A percentile compares a stretch with the other conserved stretches of the same genome.
phyloP scores from a whole-genome alignment of 2,113 vertebrate genomes.

The Mystacornis crossleyi region DNA sequence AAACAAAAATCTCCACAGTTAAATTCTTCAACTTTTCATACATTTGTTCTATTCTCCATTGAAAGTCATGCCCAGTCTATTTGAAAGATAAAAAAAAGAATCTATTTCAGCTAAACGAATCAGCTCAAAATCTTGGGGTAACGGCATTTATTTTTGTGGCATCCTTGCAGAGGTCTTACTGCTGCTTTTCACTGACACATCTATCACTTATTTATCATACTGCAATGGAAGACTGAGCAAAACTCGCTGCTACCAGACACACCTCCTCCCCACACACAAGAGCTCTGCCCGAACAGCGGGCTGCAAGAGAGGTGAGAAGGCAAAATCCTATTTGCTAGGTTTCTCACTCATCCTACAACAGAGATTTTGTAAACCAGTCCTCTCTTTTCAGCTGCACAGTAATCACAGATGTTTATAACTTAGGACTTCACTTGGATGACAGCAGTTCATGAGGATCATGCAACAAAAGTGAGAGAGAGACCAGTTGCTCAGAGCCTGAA shows the following conservation, averaged over 20 bases:
- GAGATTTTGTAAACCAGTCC: background rate
- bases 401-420: background rate
- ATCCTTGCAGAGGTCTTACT: background rate
- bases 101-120: background rate
- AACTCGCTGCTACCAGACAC: accelerated
- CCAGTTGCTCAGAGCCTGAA: background rate
- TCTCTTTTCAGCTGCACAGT: background rate
- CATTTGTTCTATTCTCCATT: background rate
- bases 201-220: background rate
- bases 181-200: background rate
- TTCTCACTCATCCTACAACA: background rate
- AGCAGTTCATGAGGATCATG: background rate
- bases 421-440: background rate
- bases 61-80: background rate
- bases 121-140: background rate
- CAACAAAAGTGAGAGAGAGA: background rate
- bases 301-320: background rate
- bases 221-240: background rate
- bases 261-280: accelerated
- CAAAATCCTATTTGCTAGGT: background rate
- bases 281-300: accelerated
- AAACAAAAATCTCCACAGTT: background rate
- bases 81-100: background rate
- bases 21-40: background rate
- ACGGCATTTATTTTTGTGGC: background rate